Conservation (phyloP, 1,140 invertebrate species). For the Cherax quadricarinatus region DNA sequence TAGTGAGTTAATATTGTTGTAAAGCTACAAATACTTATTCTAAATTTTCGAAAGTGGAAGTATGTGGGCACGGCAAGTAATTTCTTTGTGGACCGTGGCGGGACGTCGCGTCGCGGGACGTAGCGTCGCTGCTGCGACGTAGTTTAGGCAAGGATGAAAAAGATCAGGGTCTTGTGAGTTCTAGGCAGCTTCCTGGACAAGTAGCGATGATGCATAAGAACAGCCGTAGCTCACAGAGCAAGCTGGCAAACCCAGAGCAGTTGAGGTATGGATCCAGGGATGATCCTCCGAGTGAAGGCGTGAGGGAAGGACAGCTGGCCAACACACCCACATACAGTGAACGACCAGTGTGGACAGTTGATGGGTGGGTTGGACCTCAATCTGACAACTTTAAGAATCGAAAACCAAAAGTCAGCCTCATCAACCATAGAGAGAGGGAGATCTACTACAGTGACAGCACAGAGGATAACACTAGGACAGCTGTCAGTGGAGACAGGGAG, state of each 20-base stretch:
- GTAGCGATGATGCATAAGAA: background rate
- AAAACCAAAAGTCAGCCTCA: background rate
- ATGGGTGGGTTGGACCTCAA: conserved; percentile 45
- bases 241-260: conserved; percentile 38
- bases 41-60: too few species aligned
- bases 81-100: background rate
- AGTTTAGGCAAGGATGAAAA: conserved; percentile 5
- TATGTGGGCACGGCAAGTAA: too few species aligned
- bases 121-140: background rate
- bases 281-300: conserved; percentile 31
- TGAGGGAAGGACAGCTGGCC: conserved; percentile 39
- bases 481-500: conserved; percentile 31
- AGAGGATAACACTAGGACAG: background rate
- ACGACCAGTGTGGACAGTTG: conserved; percentile 45
- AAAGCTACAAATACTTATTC: too few species aligned
- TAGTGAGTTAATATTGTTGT: too few species aligned
- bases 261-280: conserved; percentile 20
- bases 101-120: background rate
- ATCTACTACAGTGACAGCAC: conserved; percentile 42
- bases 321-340: conserved; percentile 11
- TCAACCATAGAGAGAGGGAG: conserved; percentile 14
- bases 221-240: background rate
- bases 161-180: background rate
- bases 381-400: background rate
- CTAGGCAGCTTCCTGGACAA: background rate